These are phyloP conservation scores for Lasioglossum baleicum DNA, from an alignment of 1,140 invertebrate species.

Conservation along the genomic window DNA sequence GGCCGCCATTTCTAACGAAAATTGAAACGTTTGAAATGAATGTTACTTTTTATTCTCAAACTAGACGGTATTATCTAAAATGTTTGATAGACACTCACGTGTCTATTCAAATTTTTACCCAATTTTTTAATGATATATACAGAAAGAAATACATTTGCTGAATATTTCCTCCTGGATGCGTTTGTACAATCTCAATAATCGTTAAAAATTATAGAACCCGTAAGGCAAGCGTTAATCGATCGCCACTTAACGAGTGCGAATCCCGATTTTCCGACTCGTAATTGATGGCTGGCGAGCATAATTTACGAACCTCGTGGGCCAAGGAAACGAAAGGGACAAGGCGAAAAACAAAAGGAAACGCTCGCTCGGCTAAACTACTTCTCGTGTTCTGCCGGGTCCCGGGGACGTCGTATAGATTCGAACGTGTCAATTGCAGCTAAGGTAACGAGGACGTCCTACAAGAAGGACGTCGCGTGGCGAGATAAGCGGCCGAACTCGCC, in stretches of 20 bases:
- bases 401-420: slow-evolving; percentile 48
- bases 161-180: too few relatives aligned
- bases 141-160: too few relatives aligned
- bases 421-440: slow-evolving; percentile 61
- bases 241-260: background rate
- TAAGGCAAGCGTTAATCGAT: background rate
- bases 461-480: slow-evolving; percentile 47
- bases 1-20: too few relatives aligned
- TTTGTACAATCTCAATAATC: too few relatives aligned
- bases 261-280: slow-evolving; percentile 11
- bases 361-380: slow-evolving; percentile 58
- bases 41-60: too few relatives aligned
- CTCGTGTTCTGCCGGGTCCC: slow-evolving; percentile 45
- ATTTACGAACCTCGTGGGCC: slow-evolving; percentile 10
- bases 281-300: slow-evolving; percentile 28
- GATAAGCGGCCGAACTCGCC: slow-evolving; percentile 48
- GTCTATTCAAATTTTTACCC: too few relatives aligned
- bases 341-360: slow-evolving; percentile 37
- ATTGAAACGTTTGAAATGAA: too few relatives aligned
- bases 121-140: too few relatives aligned
- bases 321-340: too few relatives aligned
- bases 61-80: too few relatives aligned
- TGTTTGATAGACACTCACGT: background rate
- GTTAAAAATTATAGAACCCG: too few relatives aligned
- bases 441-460: slow-evolving; percentile 64